phyloP scores from a whole-genome alignment of 1,140 invertebrate genomes.

The Trichonephila clavata region DNA sequence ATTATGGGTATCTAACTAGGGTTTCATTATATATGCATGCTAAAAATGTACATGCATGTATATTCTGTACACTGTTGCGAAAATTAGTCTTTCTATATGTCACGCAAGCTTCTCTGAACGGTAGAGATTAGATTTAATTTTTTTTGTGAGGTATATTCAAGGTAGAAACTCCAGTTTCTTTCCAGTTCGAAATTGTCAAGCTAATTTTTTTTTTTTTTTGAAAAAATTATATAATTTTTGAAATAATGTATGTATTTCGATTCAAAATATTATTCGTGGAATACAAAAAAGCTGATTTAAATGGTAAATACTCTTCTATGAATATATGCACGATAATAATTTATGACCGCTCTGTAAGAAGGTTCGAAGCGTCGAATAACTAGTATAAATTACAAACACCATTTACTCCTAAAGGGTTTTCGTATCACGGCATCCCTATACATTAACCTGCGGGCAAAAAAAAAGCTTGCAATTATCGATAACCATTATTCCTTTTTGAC shows the following conservation, averaged over 20 bases:
- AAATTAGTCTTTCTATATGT: neutral
- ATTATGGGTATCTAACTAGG: neutral
- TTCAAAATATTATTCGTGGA: no score
- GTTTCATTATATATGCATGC: neutral
- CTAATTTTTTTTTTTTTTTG: no score
- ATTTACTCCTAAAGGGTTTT: neutral
- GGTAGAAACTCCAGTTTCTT: no score
- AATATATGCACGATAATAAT: no score
- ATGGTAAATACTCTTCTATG: no score
- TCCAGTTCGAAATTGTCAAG: no score
- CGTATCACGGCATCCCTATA: neutral
- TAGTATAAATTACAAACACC: neutral
- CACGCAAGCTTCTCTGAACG: neutral
- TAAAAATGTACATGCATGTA: neutral
- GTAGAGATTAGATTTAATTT: neutral
- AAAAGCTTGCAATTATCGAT: neutral
- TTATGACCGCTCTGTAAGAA: no score
- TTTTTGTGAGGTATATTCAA: no score
- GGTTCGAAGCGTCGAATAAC: no score
- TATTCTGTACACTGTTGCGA: neutral
- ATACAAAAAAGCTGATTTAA: no score
- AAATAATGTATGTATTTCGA: no score
- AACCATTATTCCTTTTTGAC: neutral
- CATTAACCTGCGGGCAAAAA: neutral
- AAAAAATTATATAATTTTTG: no score